These are phyloP conservation scores for Hartigia nigra DNA, from an alignment of 2,888 invertebrate genomes.

Conservation along the genomic window DNA sequence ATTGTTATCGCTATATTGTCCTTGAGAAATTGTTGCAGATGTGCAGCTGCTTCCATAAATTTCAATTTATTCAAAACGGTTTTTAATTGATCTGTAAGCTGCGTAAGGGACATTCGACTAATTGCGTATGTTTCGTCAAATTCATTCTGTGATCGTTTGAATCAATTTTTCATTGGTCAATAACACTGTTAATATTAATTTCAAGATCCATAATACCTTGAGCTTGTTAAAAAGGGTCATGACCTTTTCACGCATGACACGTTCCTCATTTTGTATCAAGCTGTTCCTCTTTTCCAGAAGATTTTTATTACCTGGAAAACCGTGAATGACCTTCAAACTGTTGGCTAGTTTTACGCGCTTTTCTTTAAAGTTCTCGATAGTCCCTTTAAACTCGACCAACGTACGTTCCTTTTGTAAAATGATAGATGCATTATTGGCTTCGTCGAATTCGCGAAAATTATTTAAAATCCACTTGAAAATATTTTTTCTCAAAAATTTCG, in stretches of 20 bases:
- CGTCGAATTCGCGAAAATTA: background rate
- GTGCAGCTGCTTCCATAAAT: conserved; percentile 7
- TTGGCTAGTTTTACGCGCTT: conserved; percentile 20
- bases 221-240: conserved; percentile 14
- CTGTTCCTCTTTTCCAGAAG: conserved; percentile 19
- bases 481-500: background rate
- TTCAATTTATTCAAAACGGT: conserved; percentile 20
- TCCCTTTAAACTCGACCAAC: background rate
- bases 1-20: background rate
- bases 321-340: conserved; percentile 19
- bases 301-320: conserved; percentile 23
- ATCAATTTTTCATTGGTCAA: background rate
- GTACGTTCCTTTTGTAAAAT: background rate
- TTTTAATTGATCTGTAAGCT: conserved; percentile 16
- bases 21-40: conserved; percentile 15
- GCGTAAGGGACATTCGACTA: conserved; percentile 20
- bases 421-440: background rate
- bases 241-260: conserved; percentile 18
- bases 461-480: background rate
- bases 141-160: conserved; percentile 14
- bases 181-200: background rate
- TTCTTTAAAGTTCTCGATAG: conserved; percentile 14
- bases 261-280: conserved; percentile 13
- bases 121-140: conserved; percentile 6
- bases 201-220: conserved; percentile 13